Evolutionary conservation across 2,113 vertebrate genomes (phyloP).

Genomic region (Stigmatopora nigra): DNA sequence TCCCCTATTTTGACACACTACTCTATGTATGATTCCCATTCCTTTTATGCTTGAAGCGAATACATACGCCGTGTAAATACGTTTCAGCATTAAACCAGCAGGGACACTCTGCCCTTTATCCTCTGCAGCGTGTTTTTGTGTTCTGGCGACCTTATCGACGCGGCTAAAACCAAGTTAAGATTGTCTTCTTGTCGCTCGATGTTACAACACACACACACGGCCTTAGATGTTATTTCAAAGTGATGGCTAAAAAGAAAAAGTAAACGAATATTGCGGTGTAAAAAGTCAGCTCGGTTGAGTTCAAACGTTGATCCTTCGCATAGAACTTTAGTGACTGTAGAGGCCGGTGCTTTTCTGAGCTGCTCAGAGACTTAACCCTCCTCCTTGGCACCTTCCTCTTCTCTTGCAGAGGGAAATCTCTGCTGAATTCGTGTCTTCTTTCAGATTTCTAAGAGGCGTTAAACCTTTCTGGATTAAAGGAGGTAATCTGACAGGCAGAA

Average conservation of each 20-base stretch:
- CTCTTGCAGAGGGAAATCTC: conserved; percentile 54
- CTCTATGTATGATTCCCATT: neutral
- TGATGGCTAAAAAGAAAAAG: neutral
- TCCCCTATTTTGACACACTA: neutral
- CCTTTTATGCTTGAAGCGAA: neutral
- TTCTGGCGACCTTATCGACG: conserved; percentile 39
- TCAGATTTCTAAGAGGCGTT: conserved; percentile 70
- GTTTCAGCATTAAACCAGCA: conserved; percentile 14
- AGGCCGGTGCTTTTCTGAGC: conserved; percentile 52
- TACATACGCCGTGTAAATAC: conserved; percentile 16
- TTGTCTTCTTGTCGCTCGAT: conserved; percentile 36
- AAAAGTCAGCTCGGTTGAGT: conserved; percentile 6
- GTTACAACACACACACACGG: neutral
- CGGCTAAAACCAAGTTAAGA: conserved; percentile 40
- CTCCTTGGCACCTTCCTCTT: conserved; percentile 44
- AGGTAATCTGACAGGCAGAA: conserved; percentile 73
- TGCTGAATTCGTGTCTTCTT: conserved; percentile 70
- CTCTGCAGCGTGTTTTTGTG: conserved; percentile 39
- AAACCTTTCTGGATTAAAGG: conserved; percentile 75
- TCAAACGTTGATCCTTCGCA: conserved; percentile 41
- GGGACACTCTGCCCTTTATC: conserved; percentile 42
- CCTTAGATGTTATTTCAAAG: conserved; percentile 9
- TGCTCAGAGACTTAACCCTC: conserved; percentile 55
- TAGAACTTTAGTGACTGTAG: conserved; percentile 34
- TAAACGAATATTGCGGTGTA: neutral